Base-by-base conservation (phyloP, 2,888 invertebrate genomes). In the Aleiodes testaceus region DNA sequence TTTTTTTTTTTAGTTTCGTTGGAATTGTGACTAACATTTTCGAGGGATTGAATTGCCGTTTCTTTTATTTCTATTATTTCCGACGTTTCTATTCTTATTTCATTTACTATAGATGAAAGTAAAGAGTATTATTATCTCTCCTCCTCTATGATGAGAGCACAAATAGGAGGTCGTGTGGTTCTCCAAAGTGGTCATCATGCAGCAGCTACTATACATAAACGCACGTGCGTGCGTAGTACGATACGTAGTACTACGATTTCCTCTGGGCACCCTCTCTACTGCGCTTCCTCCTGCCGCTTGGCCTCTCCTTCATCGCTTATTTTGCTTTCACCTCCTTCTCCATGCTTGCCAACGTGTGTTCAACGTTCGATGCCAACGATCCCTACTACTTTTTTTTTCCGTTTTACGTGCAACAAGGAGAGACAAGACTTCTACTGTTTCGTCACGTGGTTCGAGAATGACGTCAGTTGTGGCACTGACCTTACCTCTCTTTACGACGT, bases 391-490 rank as follows among this genome's bases (percentile, higher is more conserved):
- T 68, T 20, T 50, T n/a, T 44, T 42, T 52, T 52, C 42, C 42
- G 12, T 20, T 36, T 20, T 42, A 22, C n/a, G 36, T 53, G 53
- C n/a, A 66, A 50, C 18, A 44, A 44, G 36, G 52, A 53, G 18
- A 26, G 44, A 45, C 47, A 42, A 61, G 42, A 63, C 20, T 63
- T 14, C 26, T 30, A 36, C 36, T 36, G 36, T 36, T 26, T 55
- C 30, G 73, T 83, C 81, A 83, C 84, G 82, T 82, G 83, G 79
- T 79, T 45, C 4, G 53, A 52, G 52, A 63, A 77, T 83, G 82
- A 84, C 82, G 81, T 84, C 84, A 84, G 67, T 72, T 80, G 77
- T 83, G 83, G 84, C 84, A 85, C 86, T 87, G 86, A 86, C 86
- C 86, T 86, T 86, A 83, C 83, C 79, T 80, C 77, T 71, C 12